A percentile compares a stretch with the other conserved stretches of the same genome.
phyloP scores from a whole-genome alignment of 2,888 invertebrate species.

The Nowickia ferox region DNA sequence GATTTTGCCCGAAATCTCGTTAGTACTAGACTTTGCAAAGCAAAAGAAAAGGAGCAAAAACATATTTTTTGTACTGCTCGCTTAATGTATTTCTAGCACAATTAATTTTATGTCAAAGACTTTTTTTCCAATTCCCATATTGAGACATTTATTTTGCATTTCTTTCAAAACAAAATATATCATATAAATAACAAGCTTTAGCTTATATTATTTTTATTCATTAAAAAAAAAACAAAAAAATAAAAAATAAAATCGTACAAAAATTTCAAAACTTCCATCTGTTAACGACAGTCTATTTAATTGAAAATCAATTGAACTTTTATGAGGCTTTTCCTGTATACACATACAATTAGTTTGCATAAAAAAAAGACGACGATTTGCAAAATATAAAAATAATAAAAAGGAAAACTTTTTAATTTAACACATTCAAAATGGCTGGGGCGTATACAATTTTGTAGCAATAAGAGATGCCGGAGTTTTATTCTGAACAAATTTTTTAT shows the following conservation, averaged over 20 bases:
- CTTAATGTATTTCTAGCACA: too few species aligned
- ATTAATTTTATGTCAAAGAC: background rate
- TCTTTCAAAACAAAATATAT: background rate
- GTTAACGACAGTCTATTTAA: constrained; percentile 74
- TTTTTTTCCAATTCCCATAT: background rate
- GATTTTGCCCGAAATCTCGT: too few species aligned
- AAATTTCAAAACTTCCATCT: constrained; percentile 61
- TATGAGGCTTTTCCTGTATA: constrained; percentile 65
- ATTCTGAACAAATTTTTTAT: background rate
- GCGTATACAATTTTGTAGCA: constrained; percentile 41
- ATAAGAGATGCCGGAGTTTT: constrained; percentile 29
- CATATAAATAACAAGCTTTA: background rate
- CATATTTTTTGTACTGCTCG: too few species aligned
- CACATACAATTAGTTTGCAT: constrained; percentile 33
- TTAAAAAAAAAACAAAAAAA: constrained; percentile 41
- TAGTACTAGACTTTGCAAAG: too few species aligned
- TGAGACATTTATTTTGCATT: background rate
- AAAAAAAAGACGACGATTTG: constrained; percentile 18
- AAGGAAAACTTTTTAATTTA: constrained; percentile 67
- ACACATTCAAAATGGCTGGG: constrained; percentile 60
- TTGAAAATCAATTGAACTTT: constrained; percentile 76
- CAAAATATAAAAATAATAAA: constrained; percentile 34
- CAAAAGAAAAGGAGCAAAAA: too few species aligned
- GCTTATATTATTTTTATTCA: background rate
- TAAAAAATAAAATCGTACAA: constrained; percentile 1